A percentile compares a stretch with the other conserved stretches of the same genome.
phyloP scores from a whole-genome alignment of 2,797 vertebrate genomes.

The Syngnathus acus region DNA sequence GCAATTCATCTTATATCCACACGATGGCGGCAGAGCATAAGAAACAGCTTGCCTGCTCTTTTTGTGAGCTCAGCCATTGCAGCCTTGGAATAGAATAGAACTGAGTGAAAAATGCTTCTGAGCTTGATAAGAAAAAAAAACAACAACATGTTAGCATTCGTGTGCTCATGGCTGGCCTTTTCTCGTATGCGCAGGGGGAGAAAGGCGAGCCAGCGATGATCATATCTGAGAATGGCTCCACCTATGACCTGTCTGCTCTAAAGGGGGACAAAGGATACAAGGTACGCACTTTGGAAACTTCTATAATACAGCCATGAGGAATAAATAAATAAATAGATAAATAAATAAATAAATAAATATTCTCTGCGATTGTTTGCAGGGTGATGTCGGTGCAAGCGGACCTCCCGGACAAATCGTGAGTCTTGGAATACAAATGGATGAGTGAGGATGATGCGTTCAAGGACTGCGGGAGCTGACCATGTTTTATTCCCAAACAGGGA shows the following conservation, averaged over 20 bases:
- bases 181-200: constrained; percentile 75
- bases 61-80: background rate
- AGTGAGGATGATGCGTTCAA: background rate
- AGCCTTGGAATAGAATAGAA: background rate
- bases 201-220: constrained; percentile 81
- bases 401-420: constrained; percentile 57
- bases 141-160: background rate
- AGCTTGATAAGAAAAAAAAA: background rate
- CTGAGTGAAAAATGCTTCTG: background rate
- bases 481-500: constrained; percentile 66
- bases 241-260: constrained; percentile 46
- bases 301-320: too few species aligned
- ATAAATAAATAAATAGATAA: too few species aligned
- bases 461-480: background rate
- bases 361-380: constrained; percentile 53
- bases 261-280: constrained; percentile 76
- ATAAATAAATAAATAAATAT: background rate
- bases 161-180: background rate
- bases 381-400: constrained; percentile 75
- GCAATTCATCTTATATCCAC: background rate
- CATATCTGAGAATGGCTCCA: constrained; percentile 66
- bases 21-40: background rate
- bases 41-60: background rate
- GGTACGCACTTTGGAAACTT: constrained; percentile 31
- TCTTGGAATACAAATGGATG: background rate